Evolutionary conservation across 2,888 invertebrate genomes (phyloP), one percentile per base, ranked within the genome.

Genomic region (Chrysomela aeneicollis): DNA sequence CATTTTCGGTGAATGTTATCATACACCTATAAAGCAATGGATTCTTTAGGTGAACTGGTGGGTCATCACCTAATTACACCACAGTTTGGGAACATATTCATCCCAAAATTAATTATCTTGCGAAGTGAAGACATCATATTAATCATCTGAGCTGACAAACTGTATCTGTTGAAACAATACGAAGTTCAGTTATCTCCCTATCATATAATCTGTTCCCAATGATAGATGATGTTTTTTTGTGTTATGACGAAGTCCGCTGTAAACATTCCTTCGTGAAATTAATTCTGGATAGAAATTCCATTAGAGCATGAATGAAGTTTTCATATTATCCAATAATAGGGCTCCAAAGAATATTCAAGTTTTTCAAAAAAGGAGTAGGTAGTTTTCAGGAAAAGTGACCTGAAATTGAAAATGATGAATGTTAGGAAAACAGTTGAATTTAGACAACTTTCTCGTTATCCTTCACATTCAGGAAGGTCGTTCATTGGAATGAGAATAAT

Each of bases 81-180:
- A 59, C 59, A 53, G 59, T 63, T 63, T 57, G 60, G 49, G 59
- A 54, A 58, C 26, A 59, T 32, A 64, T 62, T 62, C 64, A 64
- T 32, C 57, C 51, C 35, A 57, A 42, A 55, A 62, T 64, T 63
- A 53, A 58, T 66, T 52, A 63, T n/a, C 46, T 30, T 42, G 49
- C 61, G 18, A 26, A 59, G 51, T 32, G 47, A 52, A 60, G 61
- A 63, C 55, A 32, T 26, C 30, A 57, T 52, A 68, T 68, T 64
- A 68, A 66, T 63, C 59, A 61, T 63, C 61, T 46, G 9, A 59
- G 53, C 54, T 63, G 65, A 68, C 60, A 61, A 68, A 68, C 63
- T 64, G 49, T 55, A 61, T 59, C 63, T 35, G 59, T 51, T 30
- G 51, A n/a, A 32, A 55, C 30, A 50, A 53, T 54, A 55, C 15